phyloP scores from a whole-genome alignment of 2,113 vertebrate species.

The Sinocyclocheilus rhinocerous region DNA sequence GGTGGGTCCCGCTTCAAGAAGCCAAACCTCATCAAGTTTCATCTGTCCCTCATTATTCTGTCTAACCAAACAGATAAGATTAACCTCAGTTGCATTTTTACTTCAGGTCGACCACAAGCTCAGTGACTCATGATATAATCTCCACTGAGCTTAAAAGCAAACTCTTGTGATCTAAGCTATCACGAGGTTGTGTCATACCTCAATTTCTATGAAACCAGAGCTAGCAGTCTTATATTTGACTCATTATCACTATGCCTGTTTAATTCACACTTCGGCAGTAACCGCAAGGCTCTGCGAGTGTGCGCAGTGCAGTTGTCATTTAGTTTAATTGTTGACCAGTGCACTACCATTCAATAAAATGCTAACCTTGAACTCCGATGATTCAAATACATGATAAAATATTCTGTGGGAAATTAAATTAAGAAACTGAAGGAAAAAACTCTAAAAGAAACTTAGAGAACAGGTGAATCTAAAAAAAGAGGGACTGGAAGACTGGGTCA shows the following conservation, averaged over 20 bases:
- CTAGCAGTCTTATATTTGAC: background rate
- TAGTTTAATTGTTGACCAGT: constrained; percentile 49
- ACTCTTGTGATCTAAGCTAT: no score
- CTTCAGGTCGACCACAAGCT: constrained; percentile 15
- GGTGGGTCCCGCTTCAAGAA: constrained; percentile 62
- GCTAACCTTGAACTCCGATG: constrained; percentile 65
- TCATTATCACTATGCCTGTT: constrained; percentile 16
- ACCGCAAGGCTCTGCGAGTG: background rate
- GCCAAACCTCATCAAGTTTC: no score
- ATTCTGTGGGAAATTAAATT: background rate
- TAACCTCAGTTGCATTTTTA: constrained; percentile 26
- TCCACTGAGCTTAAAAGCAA: background rate
- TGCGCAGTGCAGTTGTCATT: constrained; percentile 15
- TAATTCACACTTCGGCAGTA: background rate
- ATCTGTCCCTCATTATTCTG: background rate
- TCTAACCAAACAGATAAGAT: background rate
- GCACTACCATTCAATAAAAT: constrained; percentile 52
- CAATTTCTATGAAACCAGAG: background rate
- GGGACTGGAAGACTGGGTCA: no score
- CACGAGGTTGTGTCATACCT: no score
- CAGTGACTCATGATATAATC: constrained; percentile 15
- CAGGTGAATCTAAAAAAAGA: no score
- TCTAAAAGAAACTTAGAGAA: no score
- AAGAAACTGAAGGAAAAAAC: no score
- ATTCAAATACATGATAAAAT: constrained; percentile 22